Base-by-base conservation (phyloP, 2,113 vertebrate genomes). In the Globicephala melas region DNA sequence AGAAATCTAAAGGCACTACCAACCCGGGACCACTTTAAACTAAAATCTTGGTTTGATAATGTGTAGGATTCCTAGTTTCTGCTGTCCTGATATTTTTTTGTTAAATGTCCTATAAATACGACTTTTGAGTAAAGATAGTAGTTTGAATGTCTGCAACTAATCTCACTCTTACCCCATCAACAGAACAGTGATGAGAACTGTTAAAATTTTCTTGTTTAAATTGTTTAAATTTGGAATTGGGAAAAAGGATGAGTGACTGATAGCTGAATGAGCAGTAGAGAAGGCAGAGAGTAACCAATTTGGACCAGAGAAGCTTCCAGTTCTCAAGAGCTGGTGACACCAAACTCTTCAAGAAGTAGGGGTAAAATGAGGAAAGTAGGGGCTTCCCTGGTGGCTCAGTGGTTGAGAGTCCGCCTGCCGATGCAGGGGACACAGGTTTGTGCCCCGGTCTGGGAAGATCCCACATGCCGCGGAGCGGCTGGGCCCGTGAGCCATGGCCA, bases 81-180 rank as follows among this genome's bases (percentile, higher is more conserved):
- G 23, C 38, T 53, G 1, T 84, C 58, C 14, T 82, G 3, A 91
- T 12, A 36, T 71, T 95, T 53, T 71, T 95, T 53, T 89, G 44
- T 50, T 93, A 70, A 81, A 53, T 58, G 31, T 70, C 53, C 28
- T 63, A 55, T 33, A 67, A 79, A 10, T 53, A 50, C 50, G 36
- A 84, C 62, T 83, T 96, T 36, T 74, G 41, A 91, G 14, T 55
- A 88, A 10, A 89, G n/a, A 92, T 1, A 86, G 28, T 31, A 65
- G 44, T 74, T 63, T 68, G 31, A 95, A 90, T 76, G 68, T 38
- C 62, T 62, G 3, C 25, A 93, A 82, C 33, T 95, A 93, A 86
- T 77, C 44, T 93, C 73, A 90, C 26, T 86, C 50, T 93, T 62
- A 96, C 4, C 53, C 94, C 91, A 88, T 68, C 89, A 92, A 92